A percentile compares a stretch with the other conserved stretches of the same genome.
Conservation (phyloP, 2,113 vertebrate genomes). For the Xyliphius kryptos region DNA sequence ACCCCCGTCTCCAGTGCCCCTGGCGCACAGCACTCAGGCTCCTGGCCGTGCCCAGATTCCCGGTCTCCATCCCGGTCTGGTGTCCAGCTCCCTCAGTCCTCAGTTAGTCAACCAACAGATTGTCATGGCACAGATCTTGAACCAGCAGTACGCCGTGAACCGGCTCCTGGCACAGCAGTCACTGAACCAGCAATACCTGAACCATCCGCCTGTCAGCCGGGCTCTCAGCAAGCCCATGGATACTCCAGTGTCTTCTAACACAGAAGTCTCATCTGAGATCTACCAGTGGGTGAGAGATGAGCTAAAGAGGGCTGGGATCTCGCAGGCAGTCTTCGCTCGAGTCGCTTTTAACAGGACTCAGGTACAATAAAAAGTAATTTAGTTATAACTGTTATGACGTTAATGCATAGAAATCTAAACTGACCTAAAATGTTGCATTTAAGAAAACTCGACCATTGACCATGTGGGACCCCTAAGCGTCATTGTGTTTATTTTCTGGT, state of each 20-base stretch:
- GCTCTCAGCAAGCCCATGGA: conserved; percentile 93
- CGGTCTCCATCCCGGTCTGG: conserved; percentile 90
- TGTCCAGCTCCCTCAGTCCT: conserved; percentile 96
- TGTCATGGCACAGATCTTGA: conserved; percentile 98
- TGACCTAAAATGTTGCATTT: too few species aligned
- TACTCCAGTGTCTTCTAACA: conserved; percentile 87
- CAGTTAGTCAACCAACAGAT: conserved; percentile 98
- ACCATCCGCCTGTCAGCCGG: conserved; percentile 96
- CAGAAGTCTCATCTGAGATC: conserved; percentile 95
- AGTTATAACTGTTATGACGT: too few species aligned
- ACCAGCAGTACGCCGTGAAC: conserved; percentile 99
- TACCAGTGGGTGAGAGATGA: conserved; percentile 99
- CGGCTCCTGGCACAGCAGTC: conserved; percentile 98
- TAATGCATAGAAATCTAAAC: neutral
- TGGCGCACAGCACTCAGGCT: conserved; percentile 80
- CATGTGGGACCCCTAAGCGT: too few species aligned
- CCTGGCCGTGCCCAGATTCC: conserved; percentile 88
- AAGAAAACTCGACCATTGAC: too few species aligned
- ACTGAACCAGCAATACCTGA: conserved; percentile 98
- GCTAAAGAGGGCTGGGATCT: conserved; percentile 96
- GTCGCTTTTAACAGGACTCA: conserved; percentile 99
- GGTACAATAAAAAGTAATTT: too few species aligned
- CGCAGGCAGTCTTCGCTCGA: conserved; percentile 96
- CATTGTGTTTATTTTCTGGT: too few species aligned
- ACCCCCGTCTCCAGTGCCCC: conserved; percentile 74